Percentiles rank a stretch among this genome's conserved stretches.
Evolutionary conservation across 2,113 vertebrate species (phyloP).

Genomic region (Heloderma charlesbogerti): DNA sequence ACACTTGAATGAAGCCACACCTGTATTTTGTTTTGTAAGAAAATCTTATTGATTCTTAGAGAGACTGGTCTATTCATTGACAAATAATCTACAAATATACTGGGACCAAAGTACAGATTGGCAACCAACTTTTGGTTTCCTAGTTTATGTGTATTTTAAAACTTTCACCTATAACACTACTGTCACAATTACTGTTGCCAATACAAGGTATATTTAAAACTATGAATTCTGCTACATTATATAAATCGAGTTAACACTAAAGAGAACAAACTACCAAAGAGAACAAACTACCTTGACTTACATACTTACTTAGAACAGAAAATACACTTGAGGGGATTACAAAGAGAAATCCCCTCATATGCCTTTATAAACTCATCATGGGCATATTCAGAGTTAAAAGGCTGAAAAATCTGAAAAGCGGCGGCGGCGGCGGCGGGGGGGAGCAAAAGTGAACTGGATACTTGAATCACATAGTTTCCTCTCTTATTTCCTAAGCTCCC

Average conservation of each 20-base stretch:
- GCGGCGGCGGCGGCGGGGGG: no score
- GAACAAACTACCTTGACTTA: neutral
- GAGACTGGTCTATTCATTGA: neutral
- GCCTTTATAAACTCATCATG: slow-evolving; percentile 8
- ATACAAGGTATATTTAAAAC: neutral
- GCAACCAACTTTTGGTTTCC: neutral
- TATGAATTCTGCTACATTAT: neutral
- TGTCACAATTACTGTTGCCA: neutral
- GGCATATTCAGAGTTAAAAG: slow-evolving; percentile 1
- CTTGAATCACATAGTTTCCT: neutral
- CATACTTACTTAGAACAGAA: neutral
- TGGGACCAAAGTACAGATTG: neutral
- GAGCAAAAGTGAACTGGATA: neutral
- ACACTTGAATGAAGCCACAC: neutral
- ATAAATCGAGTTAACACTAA: neutral
- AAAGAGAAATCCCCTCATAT: neutral
- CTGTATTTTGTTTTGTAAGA: neutral
- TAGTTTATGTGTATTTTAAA: neutral
- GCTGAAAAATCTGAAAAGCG: neutral
- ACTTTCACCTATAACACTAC: neutral
- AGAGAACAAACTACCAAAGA: no score
- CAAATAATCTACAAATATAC: neutral
- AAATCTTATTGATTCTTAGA: neutral
- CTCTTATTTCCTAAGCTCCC: slow-evolving; percentile 35
- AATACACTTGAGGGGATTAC: slow-evolving; percentile 35